phyloP scores from a whole-genome alignment of 1,140 invertebrate genomes.

The Hesperophylax magnus region DNA sequence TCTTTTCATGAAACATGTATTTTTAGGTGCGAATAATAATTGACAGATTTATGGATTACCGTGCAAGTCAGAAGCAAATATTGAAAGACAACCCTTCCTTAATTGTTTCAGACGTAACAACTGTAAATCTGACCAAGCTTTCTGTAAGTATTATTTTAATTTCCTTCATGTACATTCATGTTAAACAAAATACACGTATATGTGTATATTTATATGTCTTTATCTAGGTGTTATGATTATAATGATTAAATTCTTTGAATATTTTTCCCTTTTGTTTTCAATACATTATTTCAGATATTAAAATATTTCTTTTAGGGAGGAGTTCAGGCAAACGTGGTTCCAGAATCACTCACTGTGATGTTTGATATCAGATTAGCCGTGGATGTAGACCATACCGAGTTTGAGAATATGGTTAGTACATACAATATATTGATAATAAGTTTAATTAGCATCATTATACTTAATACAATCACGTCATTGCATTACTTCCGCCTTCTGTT shows the following conservation, averaged over 20 bases:
- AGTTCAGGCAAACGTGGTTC: constrained; percentile 92
- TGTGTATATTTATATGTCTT: too few relatives aligned
- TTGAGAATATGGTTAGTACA: constrained; percentile 70
- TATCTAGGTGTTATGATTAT: too few relatives aligned
- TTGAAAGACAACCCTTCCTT: constrained; percentile 74
- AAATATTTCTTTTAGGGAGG: constrained; percentile 76
- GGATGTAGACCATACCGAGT: constrained; percentile 77
- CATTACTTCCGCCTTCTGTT: too few relatives aligned
- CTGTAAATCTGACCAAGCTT: constrained; percentile 82
- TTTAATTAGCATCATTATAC: neutral
- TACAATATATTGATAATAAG: neutral
- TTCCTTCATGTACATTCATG: too few relatives aligned
- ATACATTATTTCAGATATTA: too few relatives aligned
- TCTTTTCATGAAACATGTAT: neutral
- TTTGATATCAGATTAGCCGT: constrained; percentile 89
- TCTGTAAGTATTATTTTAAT: constrained; percentile 9
- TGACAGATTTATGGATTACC: constrained; percentile 52
- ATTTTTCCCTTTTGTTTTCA: neutral
- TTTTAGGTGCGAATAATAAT: neutral
- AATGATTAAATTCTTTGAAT: neutral
- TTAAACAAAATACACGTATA: too few relatives aligned
- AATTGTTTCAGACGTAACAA: constrained; percentile 83
- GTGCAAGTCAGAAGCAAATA: constrained; percentile 59
- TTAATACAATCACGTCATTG: too few relatives aligned
- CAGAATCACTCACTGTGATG: constrained; percentile 80